phyloP scores from a whole-genome alignment of 2,888 invertebrate genomes.

The Carabus problematicus region DNA sequence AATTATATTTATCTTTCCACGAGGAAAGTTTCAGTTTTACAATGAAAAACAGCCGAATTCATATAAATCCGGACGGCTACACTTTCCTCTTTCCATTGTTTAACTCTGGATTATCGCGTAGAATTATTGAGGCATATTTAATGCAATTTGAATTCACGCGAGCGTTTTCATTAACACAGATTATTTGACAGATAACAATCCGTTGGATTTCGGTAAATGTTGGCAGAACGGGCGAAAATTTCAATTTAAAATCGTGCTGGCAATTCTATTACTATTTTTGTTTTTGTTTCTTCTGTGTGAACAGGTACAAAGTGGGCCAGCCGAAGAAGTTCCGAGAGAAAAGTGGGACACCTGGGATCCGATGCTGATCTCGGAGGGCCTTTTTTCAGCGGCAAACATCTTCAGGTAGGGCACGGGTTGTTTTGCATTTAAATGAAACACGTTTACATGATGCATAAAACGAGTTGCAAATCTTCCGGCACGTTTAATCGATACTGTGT shows the following conservation, averaged over 20 bases:
- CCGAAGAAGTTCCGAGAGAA: constrained; percentile 75
- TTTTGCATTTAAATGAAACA: constrained; percentile 39
- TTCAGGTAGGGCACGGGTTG: constrained; percentile 66
- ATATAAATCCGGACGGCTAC: too few species aligned
- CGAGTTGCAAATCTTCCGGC: too few species aligned
- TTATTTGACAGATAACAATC: not conserved
- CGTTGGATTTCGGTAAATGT: too few species aligned
- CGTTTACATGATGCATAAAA: too few species aligned
- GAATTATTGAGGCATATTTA: too few species aligned
- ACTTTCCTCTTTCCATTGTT: too few species aligned
- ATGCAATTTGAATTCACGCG: not conserved
- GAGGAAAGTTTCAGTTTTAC: too few species aligned
- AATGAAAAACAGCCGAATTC: too few species aligned
- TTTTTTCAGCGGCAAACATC: constrained; percentile 98
- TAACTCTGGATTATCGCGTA: too few species aligned
- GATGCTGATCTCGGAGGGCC: constrained; percentile 93
- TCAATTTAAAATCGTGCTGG: constrained; percentile 30
- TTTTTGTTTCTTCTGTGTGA: constrained; percentile 20
- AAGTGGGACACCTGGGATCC: constrained; percentile 99
- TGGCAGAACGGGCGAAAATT: constrained; percentile 5
- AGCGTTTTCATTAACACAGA: not conserved
- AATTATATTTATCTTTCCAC: too few species aligned
- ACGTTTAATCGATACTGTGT: too few species aligned
- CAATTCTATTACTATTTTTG: constrained; percentile 32
- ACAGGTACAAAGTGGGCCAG: constrained; percentile 78